These are phyloP conservation scores for Chrysochloris asiatica DNA, from an alignment of 2,113 vertebrate genomes.

Conservation along the genomic window DNA sequence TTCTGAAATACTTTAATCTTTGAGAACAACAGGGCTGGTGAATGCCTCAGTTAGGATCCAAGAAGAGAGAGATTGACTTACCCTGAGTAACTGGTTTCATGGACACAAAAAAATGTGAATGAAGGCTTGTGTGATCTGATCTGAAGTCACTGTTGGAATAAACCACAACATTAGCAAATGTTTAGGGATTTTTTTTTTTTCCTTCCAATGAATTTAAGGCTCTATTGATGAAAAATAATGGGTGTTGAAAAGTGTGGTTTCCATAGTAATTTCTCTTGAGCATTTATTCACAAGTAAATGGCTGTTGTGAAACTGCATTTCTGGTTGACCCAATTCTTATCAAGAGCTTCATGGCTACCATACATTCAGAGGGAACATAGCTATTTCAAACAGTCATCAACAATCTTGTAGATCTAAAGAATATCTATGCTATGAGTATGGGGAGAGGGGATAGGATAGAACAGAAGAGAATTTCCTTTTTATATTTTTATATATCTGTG, in stretches of 20 bases:
- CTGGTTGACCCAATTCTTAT: background rate
- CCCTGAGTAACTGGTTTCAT: slow-evolving; percentile 69
- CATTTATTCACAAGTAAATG: slow-evolving; percentile 33
- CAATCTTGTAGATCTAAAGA: background rate
- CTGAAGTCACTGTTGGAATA: slow-evolving; percentile 43
- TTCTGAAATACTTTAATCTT: slow-evolving; percentile 65
- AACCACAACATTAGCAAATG: slow-evolving; percentile 44
- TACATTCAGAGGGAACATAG: background rate
- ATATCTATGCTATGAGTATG: background rate
- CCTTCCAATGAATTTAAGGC: slow-evolving; percentile 25
- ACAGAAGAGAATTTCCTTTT: background rate
- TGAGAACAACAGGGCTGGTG: slow-evolving; percentile 60
- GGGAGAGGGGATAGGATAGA: background rate
- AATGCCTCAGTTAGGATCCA: slow-evolving; percentile 52
- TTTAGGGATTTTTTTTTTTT: background rate
- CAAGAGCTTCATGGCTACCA: background rate
- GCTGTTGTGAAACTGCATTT: background rate
- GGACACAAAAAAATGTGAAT: slow-evolving; percentile 52
- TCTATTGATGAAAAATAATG: slow-evolving; percentile 66
- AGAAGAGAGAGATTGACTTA: slow-evolving; percentile 46
- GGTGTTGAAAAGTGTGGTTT: slow-evolving; percentile 57
- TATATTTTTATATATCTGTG: no score
- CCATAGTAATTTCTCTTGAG: slow-evolving; percentile 17
- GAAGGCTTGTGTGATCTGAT: slow-evolving; percentile 61
- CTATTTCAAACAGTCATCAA: no score